Percentiles rank a stretch among this genome's conserved stretches.
phyloP scores from a whole-genome alignment of 2,113 vertebrate species.

The Lamprotornis superbus region DNA sequence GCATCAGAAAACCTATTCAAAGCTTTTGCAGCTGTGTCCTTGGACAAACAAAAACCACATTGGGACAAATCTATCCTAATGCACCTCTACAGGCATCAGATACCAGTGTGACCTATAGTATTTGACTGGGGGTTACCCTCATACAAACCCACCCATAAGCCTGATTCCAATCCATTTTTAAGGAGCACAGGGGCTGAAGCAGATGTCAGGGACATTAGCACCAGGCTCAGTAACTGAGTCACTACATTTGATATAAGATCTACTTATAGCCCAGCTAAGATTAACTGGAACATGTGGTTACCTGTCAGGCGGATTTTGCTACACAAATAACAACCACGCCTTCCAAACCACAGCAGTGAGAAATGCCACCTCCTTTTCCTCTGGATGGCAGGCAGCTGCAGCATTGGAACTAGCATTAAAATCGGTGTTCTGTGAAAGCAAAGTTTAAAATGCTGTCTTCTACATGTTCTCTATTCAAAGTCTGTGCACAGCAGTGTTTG shows the following conservation, averaged over 20 bases:
- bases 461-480: background rate
- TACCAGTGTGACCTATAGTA: background rate
- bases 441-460: background rate
- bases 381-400: background rate
- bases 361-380: background rate
- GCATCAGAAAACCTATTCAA: background rate
- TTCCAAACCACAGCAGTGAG: background rate
- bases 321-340: background rate
- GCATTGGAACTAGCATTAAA: background rate
- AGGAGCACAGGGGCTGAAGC: background rate
- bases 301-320: background rate
- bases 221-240: background rate
- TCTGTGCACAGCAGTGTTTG: background rate
- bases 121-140: background rate
- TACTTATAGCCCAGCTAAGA: constrained; percentile 15
- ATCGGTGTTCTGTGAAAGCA: background rate
- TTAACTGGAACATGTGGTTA: constrained; percentile 14
- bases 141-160: background rate
- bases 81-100: background rate
- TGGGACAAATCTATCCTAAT: background rate
- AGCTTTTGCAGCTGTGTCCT: background rate
- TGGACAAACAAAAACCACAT: background rate
- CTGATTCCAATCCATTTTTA: background rate
- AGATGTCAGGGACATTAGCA: constrained; percentile 10
- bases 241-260: background rate